Conservation (phyloP, 64 coral and sea anemone species). For the Montipora sp. region DNA sequence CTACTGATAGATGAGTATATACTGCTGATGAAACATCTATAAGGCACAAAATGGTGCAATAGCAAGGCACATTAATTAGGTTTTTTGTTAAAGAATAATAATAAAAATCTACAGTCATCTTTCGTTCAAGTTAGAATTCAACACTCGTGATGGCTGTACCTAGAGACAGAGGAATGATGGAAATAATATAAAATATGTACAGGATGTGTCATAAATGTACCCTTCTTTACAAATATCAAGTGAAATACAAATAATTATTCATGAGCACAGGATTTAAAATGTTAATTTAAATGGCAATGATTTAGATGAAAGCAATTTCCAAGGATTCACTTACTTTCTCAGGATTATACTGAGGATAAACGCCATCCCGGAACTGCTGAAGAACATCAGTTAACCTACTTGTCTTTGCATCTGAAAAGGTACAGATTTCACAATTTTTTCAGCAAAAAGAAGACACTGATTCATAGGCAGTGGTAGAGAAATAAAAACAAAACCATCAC, state of each 20-base stretch:
- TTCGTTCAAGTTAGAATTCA: neutral
- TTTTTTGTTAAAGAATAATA: too few relatives aligned
- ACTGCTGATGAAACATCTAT: too few relatives aligned
- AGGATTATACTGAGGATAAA: constrained; percentile 97
- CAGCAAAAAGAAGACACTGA: neutral
- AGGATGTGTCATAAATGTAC: neutral
- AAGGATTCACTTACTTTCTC: constrained; percentile 83
- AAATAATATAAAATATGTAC: neutral
- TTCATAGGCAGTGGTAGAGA: neutral
- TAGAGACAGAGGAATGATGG: neutral
- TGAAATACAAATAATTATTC: constrained; percentile 51
- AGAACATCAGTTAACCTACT: constrained; percentile 97
- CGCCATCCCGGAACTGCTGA: constrained; percentile 96
- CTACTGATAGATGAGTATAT: too few relatives aligned
- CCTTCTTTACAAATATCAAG: neutral
- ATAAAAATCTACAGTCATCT: neutral
- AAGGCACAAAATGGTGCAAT: too few relatives aligned
- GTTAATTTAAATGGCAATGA: neutral
- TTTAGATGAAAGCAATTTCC: neutral
- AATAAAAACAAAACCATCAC: constrained; percentile 3
- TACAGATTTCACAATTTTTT: neutral
- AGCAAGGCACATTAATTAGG: too few relatives aligned
- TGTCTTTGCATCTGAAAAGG: constrained; percentile 90
- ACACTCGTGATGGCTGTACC: neutral
- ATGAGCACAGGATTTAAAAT: constrained; percentile 36